Conservation (phyloP, 2,888 invertebrate genomes). For the Sabatieria punctata region DNA sequence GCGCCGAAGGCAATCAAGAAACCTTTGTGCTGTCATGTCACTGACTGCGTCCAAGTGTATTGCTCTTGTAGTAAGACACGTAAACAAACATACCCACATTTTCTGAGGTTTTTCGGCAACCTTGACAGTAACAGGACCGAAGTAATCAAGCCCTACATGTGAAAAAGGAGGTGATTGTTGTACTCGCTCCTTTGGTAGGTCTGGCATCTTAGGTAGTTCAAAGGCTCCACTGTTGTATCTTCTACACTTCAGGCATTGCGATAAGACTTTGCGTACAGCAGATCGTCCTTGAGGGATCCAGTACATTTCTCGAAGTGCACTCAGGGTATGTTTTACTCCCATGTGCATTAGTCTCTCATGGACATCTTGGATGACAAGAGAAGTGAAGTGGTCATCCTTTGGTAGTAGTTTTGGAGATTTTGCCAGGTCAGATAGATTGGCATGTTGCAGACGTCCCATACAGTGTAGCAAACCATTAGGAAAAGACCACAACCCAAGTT, state of each 20-base stretch:
- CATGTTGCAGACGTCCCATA: slow-evolving; percentile 1
- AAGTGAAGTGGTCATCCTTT: slow-evolving; percentile 1
- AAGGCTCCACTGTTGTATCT: not conserved
- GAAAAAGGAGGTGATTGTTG: not conserved
- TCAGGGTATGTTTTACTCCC: slow-evolving; percentile 2
- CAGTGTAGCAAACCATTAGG: not conserved
- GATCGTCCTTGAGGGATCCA: slow-evolving; percentile 3
- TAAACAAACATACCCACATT: slow-evolving; percentile 8
- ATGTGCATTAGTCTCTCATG: slow-evolving; percentile 1
- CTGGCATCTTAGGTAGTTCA: slow-evolving; percentile 1
- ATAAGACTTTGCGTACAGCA: not conserved
- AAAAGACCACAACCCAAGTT: not conserved
- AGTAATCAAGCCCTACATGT: slow-evolving; percentile 2
- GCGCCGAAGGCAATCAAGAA: no score
- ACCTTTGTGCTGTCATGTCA: not conserved
- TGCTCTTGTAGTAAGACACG: slow-evolving; percentile 5
- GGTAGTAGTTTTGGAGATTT: slow-evolving; percentile 1
- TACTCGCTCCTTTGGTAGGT: not conserved
- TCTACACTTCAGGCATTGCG: no score
- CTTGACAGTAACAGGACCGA: slow-evolving; percentile 4
- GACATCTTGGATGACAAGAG: no score
- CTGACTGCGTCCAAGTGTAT: slow-evolving; percentile 5
- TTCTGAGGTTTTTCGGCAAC: not conserved
- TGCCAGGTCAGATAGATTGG: not conserved
- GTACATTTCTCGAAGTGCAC: slow-evolving; percentile 1